Percentiles rank a stretch among this genome's conserved stretches.
phyloP scores from a whole-genome alignment of 2,888 invertebrate genomes.

The Megaustenia siamemsis region DNA sequence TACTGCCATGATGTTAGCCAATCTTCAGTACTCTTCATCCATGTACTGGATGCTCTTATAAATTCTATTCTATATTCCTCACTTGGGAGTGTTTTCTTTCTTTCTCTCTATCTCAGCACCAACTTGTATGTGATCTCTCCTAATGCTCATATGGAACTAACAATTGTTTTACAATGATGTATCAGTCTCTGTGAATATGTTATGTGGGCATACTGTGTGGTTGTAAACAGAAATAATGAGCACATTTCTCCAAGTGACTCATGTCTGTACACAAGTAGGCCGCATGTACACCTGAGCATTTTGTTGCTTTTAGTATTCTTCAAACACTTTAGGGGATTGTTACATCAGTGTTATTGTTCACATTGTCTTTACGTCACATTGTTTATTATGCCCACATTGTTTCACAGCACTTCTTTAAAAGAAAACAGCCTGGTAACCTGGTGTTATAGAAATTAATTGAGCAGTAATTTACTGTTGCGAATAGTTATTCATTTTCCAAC shows the following conservation, averaged over 20 bases:
- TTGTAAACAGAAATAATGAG: neutral
- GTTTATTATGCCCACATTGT: slow-evolving; percentile 52
- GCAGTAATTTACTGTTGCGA: too few relatives aligned
- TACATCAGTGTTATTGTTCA: slow-evolving; percentile 18
- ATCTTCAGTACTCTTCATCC: too few relatives aligned
- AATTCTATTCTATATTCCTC: too few relatives aligned
- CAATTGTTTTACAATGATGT: neutral
- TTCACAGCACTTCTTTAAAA: slow-evolving; percentile 45
- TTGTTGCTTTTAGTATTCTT: slow-evolving; percentile 55
- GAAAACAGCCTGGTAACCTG: slow-evolving; percentile 39
- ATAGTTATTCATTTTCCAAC: too few relatives aligned
- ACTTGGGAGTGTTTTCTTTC: too few relatives aligned
- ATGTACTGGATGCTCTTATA: too few relatives aligned
- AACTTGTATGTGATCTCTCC: too few relatives aligned
- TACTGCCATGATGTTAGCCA: too few relatives aligned
- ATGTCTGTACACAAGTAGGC: slow-evolving; percentile 47
- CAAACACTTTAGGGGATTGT: slow-evolving; percentile 37
- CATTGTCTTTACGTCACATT: slow-evolving; percentile 29
- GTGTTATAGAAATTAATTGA: neutral
- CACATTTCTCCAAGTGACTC: slow-evolving; percentile 7
- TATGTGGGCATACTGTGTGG: neutral
- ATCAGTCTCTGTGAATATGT: neutral
- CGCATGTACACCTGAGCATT: slow-evolving; percentile 56
- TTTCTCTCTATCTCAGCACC: too few relatives aligned
- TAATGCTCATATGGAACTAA: too few relatives aligned